Base-by-base conservation (phyloP, 37 sponge, comb jelly and placozoan species). In the Theonella swinhoei region DNA sequence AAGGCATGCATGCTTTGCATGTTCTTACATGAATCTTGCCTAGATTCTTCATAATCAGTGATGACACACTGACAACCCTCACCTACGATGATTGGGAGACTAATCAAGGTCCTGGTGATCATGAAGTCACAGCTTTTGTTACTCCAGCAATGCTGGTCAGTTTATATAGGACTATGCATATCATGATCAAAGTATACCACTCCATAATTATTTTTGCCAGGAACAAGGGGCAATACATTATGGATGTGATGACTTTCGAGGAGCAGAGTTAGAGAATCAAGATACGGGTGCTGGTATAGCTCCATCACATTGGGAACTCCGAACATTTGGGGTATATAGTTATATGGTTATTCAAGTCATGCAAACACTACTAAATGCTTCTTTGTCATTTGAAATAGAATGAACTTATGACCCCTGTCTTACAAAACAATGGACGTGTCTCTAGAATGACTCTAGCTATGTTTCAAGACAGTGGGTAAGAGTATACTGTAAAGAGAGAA, bases 221-320 rank as follows among this genome's bases (percentile, higher is more conserved):
- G 42, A 17, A 42, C 91, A 76, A 30, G 94, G 75, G 11, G 60
- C 71, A 37, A 32, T 7, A 9, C 89, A 95, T 69, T 95, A 91
- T 62, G 66, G 78, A 60, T 95, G 95, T 68, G 38, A 79, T 26
- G 63, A 33, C 31, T 62, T 95, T 39, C 36, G 3, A 39, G 95
- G 95, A 24, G 84, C 80, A 23, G 92, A 91, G 77, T 77, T 95
- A 33, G 95, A 95, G 92, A 85, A 88, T 74, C 92, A 95, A 81
- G 95, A 92, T n/a, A n/a, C n/a, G 23, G 87, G 80, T 7, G 35
- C n/a, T 32, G 92, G 82, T 29, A 91, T 92, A 62, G 62, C 35
- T 0, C 37, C 81, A 25, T 81, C 70, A 39, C 95, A 95, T 75
- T 95, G 91, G 89, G 95, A 95, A 78, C 81, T 85, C 83, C 85